Base-by-base conservation (phyloP, 1,140 invertebrate species). In the Euglossa dilemma region DNA sequence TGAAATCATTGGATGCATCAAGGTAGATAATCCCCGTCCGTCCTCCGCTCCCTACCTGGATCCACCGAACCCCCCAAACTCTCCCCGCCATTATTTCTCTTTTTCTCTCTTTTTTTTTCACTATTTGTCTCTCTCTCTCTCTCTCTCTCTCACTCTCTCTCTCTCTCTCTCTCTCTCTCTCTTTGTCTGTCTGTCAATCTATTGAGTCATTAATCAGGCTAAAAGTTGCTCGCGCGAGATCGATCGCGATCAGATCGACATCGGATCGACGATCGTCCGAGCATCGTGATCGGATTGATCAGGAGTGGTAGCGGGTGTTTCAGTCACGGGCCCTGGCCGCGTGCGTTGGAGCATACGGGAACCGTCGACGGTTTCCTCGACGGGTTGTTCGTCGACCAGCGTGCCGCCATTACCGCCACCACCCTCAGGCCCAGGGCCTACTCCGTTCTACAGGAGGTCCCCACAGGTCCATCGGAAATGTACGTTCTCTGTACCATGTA, bases 281-380 rank as follows among this genome's bases (percentile, higher is more conserved):
- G 73, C 75, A 54, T 86, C 85, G 82, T 72, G 84, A 89, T 86
- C 90, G 89, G 89, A 92, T 89, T 90, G 88, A 92, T 93, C 91
- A 91, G 92, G 89, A 90, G 89, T 82, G 87, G 90, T 83, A 92
- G 93, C 89, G 92, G 93, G 91, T 93, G 92, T 93, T 93, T 93
- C 93, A 93, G 92, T 91, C 91, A 89, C 89, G 87, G 90, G 90
- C 89, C 74, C 83, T 61, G 89, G 91, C 82, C 92, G 90, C 86
- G 92, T 93, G 79, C 92, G 91, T 86, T 93, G 92, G 92, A 93
- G 89, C 90, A 92, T 93, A 91, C 89, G 92, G 88, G 92, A 93
- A 90, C 86, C 92, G 85, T 91, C 91, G 83, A 87, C 90, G 80
- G 82, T 90, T 85, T 90, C 89, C 85, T 84, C 90, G 86, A 80